Evolutionary conservation across 23 tunicate genomes (phyloP).

Genomic region (Ascidia mentula): DNA sequence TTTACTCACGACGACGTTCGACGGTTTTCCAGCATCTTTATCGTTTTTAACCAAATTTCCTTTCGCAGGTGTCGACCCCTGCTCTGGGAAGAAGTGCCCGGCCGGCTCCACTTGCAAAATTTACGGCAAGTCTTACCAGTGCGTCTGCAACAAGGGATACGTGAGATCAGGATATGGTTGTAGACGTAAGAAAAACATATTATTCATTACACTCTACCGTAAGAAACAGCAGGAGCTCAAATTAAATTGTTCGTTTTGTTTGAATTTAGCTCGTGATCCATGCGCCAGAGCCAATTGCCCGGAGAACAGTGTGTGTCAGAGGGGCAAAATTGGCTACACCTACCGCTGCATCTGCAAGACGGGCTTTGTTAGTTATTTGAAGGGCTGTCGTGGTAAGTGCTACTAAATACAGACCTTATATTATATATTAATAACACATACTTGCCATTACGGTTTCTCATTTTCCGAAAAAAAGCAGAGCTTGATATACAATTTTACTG

Average conservation of each 20-base stretch:
- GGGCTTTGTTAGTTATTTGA: background rate
- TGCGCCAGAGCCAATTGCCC: constrained; percentile 13
- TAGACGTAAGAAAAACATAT: background rate
- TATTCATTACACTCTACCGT: background rate
- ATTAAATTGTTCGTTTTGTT: background rate
- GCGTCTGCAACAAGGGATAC: constrained; percentile 8
- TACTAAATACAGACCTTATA: too few relatives aligned
- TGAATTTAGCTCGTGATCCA: constrained; percentile 1
- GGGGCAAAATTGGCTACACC: background rate
- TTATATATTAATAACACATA: too few relatives aligned
- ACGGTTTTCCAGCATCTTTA: too few relatives aligned
- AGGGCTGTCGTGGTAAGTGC: background rate
- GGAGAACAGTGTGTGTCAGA: background rate
- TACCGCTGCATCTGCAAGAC: constrained; percentile 11
- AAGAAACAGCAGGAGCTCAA: background rate
- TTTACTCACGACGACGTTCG: too few relatives aligned
- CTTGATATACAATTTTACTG: too few relatives aligned
- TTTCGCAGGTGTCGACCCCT: constrained; percentile 5
- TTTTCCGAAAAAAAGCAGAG: too few relatives aligned
- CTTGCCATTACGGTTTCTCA: too few relatives aligned
- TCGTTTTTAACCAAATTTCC: background rate
- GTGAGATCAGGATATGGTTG: background rate
- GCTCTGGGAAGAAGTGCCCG: background rate
- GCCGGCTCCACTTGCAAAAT: background rate
- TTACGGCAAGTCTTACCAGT: background rate